Percentiles rank a stretch among this genome's conserved stretches.
phyloP scores from a whole-genome alignment of 2,113 vertebrate species.

The Galeopterus variegatus region DNA sequence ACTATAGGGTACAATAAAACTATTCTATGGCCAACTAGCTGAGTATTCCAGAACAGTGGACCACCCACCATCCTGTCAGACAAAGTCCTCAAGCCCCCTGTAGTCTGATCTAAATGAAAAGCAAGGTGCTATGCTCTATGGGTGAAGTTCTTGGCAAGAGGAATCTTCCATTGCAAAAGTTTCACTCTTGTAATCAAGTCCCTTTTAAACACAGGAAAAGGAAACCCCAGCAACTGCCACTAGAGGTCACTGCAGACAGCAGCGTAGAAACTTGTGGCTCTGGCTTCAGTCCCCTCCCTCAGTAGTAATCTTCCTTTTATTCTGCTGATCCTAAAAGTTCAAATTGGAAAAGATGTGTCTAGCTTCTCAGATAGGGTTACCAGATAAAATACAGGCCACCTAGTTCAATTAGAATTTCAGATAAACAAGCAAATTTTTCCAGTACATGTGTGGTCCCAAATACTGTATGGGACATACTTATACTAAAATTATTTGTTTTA shows the following conservation, averaged over 20 bases:
- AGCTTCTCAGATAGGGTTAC: neutral
- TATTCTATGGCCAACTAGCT: neutral
- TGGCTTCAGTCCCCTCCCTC: too few relatives aligned
- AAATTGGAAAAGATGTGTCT: neutral
- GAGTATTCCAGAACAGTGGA: neutral
- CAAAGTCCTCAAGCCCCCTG: too few relatives aligned
- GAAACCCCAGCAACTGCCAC: neutral
- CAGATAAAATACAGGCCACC: neutral
- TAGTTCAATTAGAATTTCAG: neutral
- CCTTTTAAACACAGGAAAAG: neutral
- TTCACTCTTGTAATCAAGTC: neutral
- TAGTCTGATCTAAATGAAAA: neutral
- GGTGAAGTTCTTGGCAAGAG: neutral
- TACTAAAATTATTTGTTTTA: neutral
- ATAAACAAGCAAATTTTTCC: neutral
- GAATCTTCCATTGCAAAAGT: neutral
- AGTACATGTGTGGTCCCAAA: neutral
- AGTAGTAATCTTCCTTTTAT: neutral
- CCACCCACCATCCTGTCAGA: fast-evolving
- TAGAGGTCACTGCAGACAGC: neutral
- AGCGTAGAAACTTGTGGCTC: neutral
- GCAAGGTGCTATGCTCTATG: neutral
- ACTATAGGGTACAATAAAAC: fast-evolving
- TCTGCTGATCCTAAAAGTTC: neutral
- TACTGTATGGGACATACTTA: neutral